These are phyloP conservation scores for Mesodorylaimus sp. DNA, from an alignment of 2,888 invertebrate genomes.

Conservation along the genomic window DNA sequence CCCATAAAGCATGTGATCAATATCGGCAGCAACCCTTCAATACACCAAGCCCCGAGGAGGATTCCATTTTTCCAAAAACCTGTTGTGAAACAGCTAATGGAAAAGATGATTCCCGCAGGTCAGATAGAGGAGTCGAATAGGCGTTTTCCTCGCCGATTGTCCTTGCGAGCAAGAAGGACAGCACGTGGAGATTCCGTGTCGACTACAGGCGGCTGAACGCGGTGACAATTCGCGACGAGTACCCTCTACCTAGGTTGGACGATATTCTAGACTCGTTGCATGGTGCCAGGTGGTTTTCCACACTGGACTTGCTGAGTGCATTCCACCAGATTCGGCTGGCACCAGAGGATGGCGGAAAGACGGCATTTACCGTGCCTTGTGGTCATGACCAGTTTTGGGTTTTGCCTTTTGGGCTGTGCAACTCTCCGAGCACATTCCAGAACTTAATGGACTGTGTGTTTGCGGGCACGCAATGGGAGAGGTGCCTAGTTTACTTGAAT, in stretches of 20 bases:
- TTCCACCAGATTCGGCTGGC: slow-evolving; percentile 12
- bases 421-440: slow-evolving; percentile 16
- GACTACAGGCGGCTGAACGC: not conserved
- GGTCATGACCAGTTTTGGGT: slow-evolving; percentile 18
- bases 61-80: no score
- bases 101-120: no score
- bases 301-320: slow-evolving; percentile 8
- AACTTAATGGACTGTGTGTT: slow-evolving; percentile 16
- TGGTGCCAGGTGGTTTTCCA: slow-evolving; percentile 7
- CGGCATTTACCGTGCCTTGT: slow-evolving; percentile 15
- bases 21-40: no score
- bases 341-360: slow-evolving; percentile 13
- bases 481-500: slow-evolving; percentile 17
- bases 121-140: no score
- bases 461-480: slow-evolving; percentile 12
- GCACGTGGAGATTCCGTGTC: slow-evolving; percentile 7
- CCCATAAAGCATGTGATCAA: no score
- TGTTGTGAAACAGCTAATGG: no score
- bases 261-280: no score
- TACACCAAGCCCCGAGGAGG: no score
- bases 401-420: slow-evolving; percentile 15
- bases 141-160: no score
- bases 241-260: slow-evolving; percentile 12
- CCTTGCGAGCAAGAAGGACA: slow-evolving; percentile 25
- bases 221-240: slow-evolving; percentile 10